These are phyloP conservation scores for Gouania willdenowi DNA, from an alignment of 2,797 vertebrate genomes.

Conservation along the genomic window DNA sequence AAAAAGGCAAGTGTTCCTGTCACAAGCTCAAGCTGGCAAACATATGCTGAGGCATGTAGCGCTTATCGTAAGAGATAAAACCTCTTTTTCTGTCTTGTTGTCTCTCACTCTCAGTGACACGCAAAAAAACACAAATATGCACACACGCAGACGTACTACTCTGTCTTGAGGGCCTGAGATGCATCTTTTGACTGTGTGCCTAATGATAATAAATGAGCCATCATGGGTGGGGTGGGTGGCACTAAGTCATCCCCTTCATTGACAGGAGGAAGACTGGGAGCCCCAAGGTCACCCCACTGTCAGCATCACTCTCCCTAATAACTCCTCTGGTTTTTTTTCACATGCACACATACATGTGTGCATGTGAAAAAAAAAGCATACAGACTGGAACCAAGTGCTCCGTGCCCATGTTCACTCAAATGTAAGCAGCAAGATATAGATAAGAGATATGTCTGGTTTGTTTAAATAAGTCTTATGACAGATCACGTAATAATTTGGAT, in stretches of 20 bases:
- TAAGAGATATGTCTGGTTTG: no score
- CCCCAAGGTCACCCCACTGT: constrained; percentile 75
- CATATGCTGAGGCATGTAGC: constrained; percentile 39
- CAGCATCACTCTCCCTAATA: constrained; percentile 76
- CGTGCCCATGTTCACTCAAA: background rate
- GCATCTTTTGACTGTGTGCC: constrained; percentile 73
- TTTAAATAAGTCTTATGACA: no score
- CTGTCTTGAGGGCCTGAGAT: constrained; percentile 61
- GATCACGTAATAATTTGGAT: no score
- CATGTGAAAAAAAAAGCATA: constrained; percentile 1
- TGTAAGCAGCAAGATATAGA: no score
- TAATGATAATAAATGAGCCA: constrained; percentile 85
- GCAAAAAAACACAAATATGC: background rate
- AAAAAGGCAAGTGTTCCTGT: constrained; percentile 10
- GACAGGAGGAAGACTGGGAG: constrained; percentile 69
- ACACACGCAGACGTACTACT: constrained; percentile 25
- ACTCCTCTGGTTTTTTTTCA: constrained; percentile 39
- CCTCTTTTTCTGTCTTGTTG: constrained; percentile 20
- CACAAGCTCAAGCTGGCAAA: constrained; percentile 48
- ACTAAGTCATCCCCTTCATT: constrained; percentile 80
- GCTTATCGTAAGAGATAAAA: constrained; percentile 28
- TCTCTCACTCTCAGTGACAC: constrained; percentile 23
- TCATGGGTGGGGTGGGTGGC: constrained; percentile 74
- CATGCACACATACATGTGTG: constrained; percentile 8
- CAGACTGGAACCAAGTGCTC: constrained; percentile 2